These are phyloP conservation scores for Mythimna pallens DNA, from an alignment of 2,888 invertebrate genomes.

Conservation along the genomic window DNA sequence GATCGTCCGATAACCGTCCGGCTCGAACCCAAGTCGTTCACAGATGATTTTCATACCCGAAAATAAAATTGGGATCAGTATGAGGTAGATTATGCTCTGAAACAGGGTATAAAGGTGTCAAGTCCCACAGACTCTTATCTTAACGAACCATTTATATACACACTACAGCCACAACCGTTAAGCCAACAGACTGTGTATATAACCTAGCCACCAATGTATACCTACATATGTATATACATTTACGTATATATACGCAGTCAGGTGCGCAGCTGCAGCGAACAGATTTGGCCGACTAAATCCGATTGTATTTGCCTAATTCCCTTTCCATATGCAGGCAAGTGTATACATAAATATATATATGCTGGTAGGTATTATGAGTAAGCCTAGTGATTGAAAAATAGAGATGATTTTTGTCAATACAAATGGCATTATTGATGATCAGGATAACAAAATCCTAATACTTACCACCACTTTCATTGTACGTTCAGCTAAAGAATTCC, in stretches of 20 bases:
- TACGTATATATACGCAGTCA: neutral
- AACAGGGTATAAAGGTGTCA: neutral
- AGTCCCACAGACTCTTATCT: neutral
- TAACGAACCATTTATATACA: neutral
- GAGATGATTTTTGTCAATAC: too few relatives aligned
- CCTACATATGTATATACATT: neutral
- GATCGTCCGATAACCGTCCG: too few relatives aligned
- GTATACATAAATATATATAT: neutral
- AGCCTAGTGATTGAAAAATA: too few relatives aligned
- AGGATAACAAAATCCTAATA: too few relatives aligned
- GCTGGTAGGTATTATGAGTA: neutral
- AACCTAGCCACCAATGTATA: neutral
- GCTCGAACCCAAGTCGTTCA: too few relatives aligned
- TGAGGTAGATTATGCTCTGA: neutral
- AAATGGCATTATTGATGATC: too few relatives aligned
- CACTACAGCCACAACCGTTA: neutral
- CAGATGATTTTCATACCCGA: too few relatives aligned
- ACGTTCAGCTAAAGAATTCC: too few relatives aligned
- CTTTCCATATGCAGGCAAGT: neutral
- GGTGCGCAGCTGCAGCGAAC: constrained; percentile 8
- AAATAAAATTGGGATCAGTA: too few relatives aligned
- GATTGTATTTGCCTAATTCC: constrained; percentile 18
- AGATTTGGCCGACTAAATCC: constrained; percentile 7
- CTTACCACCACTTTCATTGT: too few relatives aligned
- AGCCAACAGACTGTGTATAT: neutral